These are phyloP conservation scores for Apteryx owenii DNA, from an alignment of 2,113 vertebrate species.

Conservation along the genomic window DNA sequence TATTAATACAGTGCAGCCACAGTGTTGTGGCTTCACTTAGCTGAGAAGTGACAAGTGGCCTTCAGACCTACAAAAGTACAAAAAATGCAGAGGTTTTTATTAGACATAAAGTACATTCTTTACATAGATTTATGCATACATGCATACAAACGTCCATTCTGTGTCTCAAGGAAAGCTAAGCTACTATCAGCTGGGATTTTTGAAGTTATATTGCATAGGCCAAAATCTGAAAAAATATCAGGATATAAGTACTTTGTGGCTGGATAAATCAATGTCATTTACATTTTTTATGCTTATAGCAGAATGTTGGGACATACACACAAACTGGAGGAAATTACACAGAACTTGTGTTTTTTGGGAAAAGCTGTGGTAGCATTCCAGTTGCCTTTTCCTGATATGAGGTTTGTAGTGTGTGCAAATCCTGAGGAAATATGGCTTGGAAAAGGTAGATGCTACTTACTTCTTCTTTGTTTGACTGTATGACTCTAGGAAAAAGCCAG, in stretches of 20 bases:
- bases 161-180: neutral
- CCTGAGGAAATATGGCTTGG: constrained; percentile 51
- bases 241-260: neutral
- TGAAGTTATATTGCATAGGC: neutral
- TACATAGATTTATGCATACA: neutral
- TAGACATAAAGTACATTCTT: neutral
- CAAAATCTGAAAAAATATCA: neutral
- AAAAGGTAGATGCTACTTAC: constrained; percentile 56
- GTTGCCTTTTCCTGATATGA: constrained; percentile 25
- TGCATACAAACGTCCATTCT: neutral
- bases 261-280: neutral
- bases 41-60: constrained; percentile 30
- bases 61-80: constrained; percentile 3
- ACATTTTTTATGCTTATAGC: constrained; percentile 7
- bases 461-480: constrained; percentile 67
- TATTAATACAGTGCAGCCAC: constrained; percentile 29
- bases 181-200: neutral
- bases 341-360: constrained; percentile 4
- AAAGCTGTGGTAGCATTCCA: neutral
- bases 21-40: constrained; percentile 46
- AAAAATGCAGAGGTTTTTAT: neutral
- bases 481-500: constrained; percentile 47
- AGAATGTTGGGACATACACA: neutral
- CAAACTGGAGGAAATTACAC: neutral
- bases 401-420: constrained; percentile 58